These are phyloP conservation scores for Porphyrio hochstetteri DNA, from an alignment of 2,113 vertebrate species.

Conservation along the genomic window DNA sequence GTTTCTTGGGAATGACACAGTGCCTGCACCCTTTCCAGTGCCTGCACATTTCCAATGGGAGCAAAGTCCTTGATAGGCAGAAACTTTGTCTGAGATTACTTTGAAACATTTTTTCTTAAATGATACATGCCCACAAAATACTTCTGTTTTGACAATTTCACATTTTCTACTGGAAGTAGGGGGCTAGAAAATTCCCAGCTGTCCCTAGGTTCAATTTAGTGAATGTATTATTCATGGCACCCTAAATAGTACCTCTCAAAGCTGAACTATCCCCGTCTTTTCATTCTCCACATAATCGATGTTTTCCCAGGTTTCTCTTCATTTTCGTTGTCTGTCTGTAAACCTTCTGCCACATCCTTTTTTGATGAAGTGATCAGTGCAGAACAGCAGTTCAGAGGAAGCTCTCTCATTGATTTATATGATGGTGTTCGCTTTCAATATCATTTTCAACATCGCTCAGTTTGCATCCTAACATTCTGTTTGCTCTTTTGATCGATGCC, in stretches of 20 bases:
- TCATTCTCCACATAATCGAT: background rate
- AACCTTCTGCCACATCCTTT: background rate
- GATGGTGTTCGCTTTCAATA: background rate
- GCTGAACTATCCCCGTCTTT: background rate
- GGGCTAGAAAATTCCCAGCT: background rate
- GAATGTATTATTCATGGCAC: background rate
- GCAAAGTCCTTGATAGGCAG: background rate
- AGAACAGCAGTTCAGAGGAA: background rate
- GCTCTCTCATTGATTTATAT: slow-evolving; percentile 16
- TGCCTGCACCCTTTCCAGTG: background rate
- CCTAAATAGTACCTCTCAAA: background rate
- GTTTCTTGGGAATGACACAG: background rate
- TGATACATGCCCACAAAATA: background rate
- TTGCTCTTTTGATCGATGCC: slow-evolving; percentile 15
- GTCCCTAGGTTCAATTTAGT: background rate
- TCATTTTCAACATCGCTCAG: background rate
- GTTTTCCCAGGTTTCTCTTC: background rate
- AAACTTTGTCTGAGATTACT: background rate
- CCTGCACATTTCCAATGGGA: background rate
- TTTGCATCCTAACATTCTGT: slow-evolving; percentile 20
- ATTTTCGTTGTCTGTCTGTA: slow-evolving; percentile 2
- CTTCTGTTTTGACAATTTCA: background rate
- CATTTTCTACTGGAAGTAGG: background rate
- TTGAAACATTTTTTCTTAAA: background rate
- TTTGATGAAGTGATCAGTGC: background rate